Evolutionary conservation across 2,113 vertebrate species (phyloP).

Genomic region (Syngnathus floridae): DNA sequence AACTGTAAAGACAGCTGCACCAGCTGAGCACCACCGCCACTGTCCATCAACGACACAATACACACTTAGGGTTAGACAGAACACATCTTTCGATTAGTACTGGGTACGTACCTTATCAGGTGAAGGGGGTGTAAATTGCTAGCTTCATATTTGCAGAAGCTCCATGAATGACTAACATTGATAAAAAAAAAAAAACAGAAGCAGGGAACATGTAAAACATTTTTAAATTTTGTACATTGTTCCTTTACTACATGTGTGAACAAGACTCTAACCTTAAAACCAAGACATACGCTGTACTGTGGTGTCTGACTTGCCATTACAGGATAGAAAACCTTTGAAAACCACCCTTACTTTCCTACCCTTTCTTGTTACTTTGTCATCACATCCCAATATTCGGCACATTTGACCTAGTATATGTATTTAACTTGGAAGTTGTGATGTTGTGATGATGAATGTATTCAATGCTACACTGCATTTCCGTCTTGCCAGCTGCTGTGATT

Average conservation of each 20-base stretch:
- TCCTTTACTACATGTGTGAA: too few relatives aligned
- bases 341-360: not conserved
- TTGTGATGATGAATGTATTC: slow-evolving; percentile 8
- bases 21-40: not conserved
- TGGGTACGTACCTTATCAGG: not conserved
- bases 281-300: not conserved
- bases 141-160: too few relatives aligned
- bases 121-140: not conserved
- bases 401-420: not conserved
- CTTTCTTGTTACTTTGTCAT: not conserved
- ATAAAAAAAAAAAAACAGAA: too few relatives aligned
- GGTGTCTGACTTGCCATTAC: not conserved
- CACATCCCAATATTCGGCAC: not conserved
- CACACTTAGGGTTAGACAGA: not conserved
- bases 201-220: too few relatives aligned
- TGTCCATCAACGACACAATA: not conserved
- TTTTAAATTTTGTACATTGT: too few relatives aligned
- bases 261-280: not conserved
- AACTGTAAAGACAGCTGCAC: not conserved
- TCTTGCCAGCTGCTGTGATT: slow-evolving; percentile 42
- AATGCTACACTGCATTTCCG: slow-evolving; percentile 1
- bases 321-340: not conserved
- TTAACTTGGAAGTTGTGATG: not conserved
- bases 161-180: too few relatives aligned
- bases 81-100: not conserved